Evolutionary conservation across 2,888 invertebrate genomes (phyloP).

Genomic region (Agonum fuliginosum): DNA sequence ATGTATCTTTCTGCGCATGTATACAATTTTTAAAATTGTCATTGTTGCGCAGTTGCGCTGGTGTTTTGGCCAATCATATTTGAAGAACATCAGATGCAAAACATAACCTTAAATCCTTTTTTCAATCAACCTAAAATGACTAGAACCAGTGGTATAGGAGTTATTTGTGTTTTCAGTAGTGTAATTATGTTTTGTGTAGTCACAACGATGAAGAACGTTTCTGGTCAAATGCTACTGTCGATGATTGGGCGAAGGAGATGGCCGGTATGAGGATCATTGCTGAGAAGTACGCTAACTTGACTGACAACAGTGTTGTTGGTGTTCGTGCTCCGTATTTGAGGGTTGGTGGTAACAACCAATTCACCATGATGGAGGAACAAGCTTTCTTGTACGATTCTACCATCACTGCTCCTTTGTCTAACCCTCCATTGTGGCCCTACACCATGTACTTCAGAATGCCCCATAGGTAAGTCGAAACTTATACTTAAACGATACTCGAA

Average conservation of each 20-base stretch:
- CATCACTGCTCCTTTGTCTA: conserved; percentile 92
- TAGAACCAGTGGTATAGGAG: no score
- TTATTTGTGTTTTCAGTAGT: not conserved
- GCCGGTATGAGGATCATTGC: conserved; percentile 93
- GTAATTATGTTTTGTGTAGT: conserved; percentile 71
- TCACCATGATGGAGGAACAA: conserved; percentile 98
- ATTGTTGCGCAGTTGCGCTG: no score
- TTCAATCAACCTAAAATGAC: no score
- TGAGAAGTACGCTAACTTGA: conserved; percentile 92
- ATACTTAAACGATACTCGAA: no score
- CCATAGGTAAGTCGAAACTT: conserved; percentile 72
- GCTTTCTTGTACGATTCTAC: conserved; percentile 97
- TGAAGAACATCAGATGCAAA: no score
- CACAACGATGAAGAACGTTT: conserved; percentile 94
- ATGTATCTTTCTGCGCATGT: no score
- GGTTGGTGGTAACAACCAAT: conserved; percentile 96
- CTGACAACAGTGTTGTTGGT: conserved; percentile 93
- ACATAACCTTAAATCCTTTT: no score
- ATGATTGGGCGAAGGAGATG: conserved; percentile 97
- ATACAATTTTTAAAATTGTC: no score
- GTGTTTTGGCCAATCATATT: no score
- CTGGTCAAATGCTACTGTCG: conserved; percentile 94
- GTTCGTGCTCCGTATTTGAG: conserved; percentile 92
- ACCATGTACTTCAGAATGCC: conserved; percentile 99
- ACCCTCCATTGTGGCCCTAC: conserved; percentile 97